Base-by-base conservation (phyloP, 2,888 invertebrate species). In the Periphyllus acericola region DNA sequence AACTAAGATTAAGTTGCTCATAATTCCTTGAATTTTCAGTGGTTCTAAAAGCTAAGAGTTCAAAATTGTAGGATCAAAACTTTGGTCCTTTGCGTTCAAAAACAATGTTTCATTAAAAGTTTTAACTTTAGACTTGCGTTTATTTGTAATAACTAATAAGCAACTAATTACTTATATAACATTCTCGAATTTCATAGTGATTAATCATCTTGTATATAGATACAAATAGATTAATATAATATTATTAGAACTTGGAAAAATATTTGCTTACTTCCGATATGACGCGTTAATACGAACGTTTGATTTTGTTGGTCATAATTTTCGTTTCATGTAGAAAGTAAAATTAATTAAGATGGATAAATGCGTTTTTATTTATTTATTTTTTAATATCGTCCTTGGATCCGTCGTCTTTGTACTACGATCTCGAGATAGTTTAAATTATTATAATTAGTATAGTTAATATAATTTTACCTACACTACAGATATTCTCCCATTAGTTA, bases 81-180 rank as follows among this genome's bases (percentile, higher is more conserved):
- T 82, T 52, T 72, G 71, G 25, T 32, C 71, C 68, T 68, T 66
- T 71, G 71, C 32, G 17, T 32, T 82, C 32, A 52, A 71, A 81
- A 81, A 40, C 40, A 46, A 71, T 82, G 71, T 71, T 82, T 82
- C 71, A 72, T 72, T 72, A 82, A 82, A 82, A 82, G 82, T 82
- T 82, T 66, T 8, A 29, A n/a, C 32, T 82, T 72, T 52, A 52
- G 6, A 52, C 46, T 71, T 3, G 19, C 29, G 68, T 81, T 46
- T 46, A 46, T 68, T 68, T 32, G 11, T 46, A 46, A 68, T 68
- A 68, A 81, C 5, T 46, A 46, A 68, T 68, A 68, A 81, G 29
- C 29, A 71, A 71, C 32, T 29, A 71, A 46, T 25, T 60, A 60
- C 29, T 17, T 32, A 14, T 29, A 17, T 32, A 29, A 71, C 32